Evolutionary conservation across 2,113 vertebrate genomes (phyloP).

Genomic region (Nothobranchius furzeri): DNA sequence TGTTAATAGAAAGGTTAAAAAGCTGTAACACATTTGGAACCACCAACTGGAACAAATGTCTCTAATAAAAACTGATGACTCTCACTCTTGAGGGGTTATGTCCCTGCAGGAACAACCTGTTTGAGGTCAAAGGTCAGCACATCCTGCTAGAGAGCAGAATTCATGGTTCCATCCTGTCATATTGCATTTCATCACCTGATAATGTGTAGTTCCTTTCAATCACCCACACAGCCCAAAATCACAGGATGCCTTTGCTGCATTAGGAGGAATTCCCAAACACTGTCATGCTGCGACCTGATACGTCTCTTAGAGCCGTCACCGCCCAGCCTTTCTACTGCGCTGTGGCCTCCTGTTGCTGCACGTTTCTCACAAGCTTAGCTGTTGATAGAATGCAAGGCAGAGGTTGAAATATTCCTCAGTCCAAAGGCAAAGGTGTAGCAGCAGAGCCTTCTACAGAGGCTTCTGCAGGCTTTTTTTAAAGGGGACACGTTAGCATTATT

Average conservation of each 20-base stretch:
- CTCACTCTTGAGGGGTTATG: no score
- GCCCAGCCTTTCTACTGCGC: not conserved
- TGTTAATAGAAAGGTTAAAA: no score
- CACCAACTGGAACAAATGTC: no score
- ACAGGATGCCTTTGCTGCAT: slow-evolving; percentile 1
- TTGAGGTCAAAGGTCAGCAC: no score
- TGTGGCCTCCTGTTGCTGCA: slow-evolving; percentile 56
- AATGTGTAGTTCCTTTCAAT: not conserved
- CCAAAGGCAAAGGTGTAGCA: slow-evolving; percentile 24
- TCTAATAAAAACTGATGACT: no score
- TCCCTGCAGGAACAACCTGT: no score
- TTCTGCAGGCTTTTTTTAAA: not conserved
- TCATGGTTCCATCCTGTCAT: no score
- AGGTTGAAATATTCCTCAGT: slow-evolving; percentile 27
- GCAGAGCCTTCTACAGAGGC: not conserved
- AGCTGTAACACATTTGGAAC: no score
- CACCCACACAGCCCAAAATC: slow-evolving; percentile 26
- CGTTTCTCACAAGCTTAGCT: slow-evolving; percentile 65
- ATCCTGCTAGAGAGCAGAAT: no score
- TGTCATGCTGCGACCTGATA: slow-evolving; percentile 58
- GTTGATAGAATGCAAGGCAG: slow-evolving; percentile 60
- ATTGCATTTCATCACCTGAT: not conserved
- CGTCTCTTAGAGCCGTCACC: not conserved
- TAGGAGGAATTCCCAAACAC: slow-evolving; percentile 29
- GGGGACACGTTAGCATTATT: no score